Percentiles rank a stretch among this genome's conserved stretches.
These are phyloP conservation scores for Allophyes oxyacanthae DNA, from an alignment of 2,888 invertebrate species.

Conservation along the genomic window DNA sequence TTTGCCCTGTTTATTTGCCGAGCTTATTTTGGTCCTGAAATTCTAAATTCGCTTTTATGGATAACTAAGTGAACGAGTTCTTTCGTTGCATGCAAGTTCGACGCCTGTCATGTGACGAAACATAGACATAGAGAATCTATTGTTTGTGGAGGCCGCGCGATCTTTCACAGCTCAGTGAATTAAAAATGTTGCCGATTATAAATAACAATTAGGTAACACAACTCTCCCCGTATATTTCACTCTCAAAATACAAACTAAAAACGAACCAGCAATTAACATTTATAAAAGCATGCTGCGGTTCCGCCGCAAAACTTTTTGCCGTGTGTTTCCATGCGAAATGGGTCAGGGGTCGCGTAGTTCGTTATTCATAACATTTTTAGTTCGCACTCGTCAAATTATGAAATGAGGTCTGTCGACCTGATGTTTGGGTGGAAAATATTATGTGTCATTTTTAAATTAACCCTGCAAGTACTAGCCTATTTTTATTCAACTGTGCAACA, in stretches of 20 bases:
- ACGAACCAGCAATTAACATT: constrained; percentile 49
- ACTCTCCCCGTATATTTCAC: constrained; percentile 26
- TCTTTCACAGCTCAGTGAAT: no score
- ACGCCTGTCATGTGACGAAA: no score
- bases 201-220: constrained; percentile 30
- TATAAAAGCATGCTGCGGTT: constrained; percentile 28
- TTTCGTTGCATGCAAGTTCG: no score
- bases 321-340: constrained; percentile 56
- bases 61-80: no score
- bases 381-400: constrained; percentile 65
- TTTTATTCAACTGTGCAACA: not conserved
- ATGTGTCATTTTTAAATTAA: constrained; percentile 24
- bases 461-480: not conserved
- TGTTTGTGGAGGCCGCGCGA: no score
- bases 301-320: constrained; percentile 28
- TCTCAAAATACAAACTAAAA: constrained; percentile 11
- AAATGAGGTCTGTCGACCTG: constrained; percentile 53
- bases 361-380: constrained; percentile 65
- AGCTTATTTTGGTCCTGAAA: no score
- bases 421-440: constrained; percentile 37
- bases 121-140: no score
- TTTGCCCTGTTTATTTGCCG: no score
- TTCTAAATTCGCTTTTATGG: no score
- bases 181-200: no score
- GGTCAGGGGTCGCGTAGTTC: constrained; percentile 61